phyloP scores from a whole-genome alignment of 2,113 vertebrate species.

The Oncorhynchus clarkii region DNA sequence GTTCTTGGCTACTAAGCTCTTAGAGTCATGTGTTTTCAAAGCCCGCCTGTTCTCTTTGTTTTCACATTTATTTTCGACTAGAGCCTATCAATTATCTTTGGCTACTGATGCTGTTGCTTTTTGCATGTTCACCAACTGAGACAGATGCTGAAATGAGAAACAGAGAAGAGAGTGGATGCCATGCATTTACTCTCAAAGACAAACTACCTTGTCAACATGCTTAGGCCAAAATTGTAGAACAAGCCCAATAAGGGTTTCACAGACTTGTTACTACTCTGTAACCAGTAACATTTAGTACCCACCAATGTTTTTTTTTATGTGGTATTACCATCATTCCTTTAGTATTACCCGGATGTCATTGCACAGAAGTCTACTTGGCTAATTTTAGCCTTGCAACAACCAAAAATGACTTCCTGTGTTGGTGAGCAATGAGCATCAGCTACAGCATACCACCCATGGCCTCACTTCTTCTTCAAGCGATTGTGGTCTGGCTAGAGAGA shows the following conservation, averaged over 20 bases:
- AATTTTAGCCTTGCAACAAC: constrained; percentile 35
- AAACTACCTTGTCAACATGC: constrained; percentile 42
- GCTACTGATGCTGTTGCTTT: neutral
- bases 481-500: neutral
- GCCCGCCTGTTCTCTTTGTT: neutral
- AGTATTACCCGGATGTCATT: neutral
- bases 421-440: constrained; percentile 19
- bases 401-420: constrained; percentile 59
- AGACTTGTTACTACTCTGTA: no score
- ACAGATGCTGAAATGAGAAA: neutral
- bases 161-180: neutral
- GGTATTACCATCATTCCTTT: neutral
- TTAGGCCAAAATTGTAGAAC: neutral
- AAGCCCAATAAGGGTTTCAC: neutral
- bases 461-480: neutral
- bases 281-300: no score
- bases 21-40: constrained; percentile 19
- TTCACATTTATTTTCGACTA: constrained; percentile 18
- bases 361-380: neutral
- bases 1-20: neutral
- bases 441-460: no score
- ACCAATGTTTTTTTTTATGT: neutral
- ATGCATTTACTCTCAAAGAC: neutral
- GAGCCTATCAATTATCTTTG: neutral
- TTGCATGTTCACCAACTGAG: neutral